Evolutionary conservation across 1,140 invertebrate species (phyloP), one percentile per base, ranked within the genome.

Genomic region (Drosophila teissieri): DNA sequence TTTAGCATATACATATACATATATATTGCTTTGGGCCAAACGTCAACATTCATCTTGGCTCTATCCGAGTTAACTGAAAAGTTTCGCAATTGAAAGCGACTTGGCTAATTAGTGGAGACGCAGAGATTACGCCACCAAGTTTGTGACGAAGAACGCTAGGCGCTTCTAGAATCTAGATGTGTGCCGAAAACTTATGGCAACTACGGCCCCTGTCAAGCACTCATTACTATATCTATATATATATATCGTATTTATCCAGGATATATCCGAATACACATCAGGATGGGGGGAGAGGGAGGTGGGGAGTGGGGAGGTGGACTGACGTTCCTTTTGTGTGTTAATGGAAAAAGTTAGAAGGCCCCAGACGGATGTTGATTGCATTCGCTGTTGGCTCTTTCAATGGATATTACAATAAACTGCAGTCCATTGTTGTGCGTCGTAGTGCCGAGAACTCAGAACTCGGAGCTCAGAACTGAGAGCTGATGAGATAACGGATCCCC

Each of bases 261-360:
- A 42, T 39, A 27, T 58, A 51, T 34, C 3, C n/a, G 7, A 7
- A 27, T 19, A 19, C 17, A 45, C 1, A 44, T 44, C 2, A 24
- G 4, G 24, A 5, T 0, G 4, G 4, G 24, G 24, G 24, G 24
- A 11, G 8, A 0, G 15, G 3, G 15, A 11, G 17, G 2, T n/a
- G 44, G 19, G 4, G 5, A 3, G 27, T 24, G 24, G 24, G 4
- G 24, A 0, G 4, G 24, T 7, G 19, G 62, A 14, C 40, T 55
- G 52, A 57, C 40, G 37, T 14, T 53, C 37, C 75, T 36, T 77
- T 74, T 85, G 72, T 78, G 52, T 58, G 49, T 39, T 85, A 85
- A 85, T 86, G 74, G 83, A 75, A 86, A 81, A 86, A 85, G 82
- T 83, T 83, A 24, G 45, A 44, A 24, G 45, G 27, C 51, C 39